Evolutionary conservation across 2,797 vertebrate species (phyloP), one percentile per base, ranked within the genome.

Genomic region (Peromyscus aztecus): DNA sequence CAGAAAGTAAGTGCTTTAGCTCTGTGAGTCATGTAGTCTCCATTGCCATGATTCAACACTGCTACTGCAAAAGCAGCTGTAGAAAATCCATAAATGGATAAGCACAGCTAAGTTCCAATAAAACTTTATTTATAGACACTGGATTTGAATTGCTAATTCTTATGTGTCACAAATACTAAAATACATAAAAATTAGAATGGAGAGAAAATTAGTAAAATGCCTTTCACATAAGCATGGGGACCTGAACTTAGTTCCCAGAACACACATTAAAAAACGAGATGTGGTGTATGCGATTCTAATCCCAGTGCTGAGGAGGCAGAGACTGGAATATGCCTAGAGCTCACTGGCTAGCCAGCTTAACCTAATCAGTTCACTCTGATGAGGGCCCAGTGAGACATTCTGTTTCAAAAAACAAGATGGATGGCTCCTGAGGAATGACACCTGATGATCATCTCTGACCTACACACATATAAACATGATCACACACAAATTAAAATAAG

Each of bases 121-220:
- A 94, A 91, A 80, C 55, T 49, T 93, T 94, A 93, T 67, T 90
- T 93, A 76, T 19, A 6, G 77, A 90, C 23, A 96, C 61, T 89
- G 65, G 83, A 52, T 83, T 87, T 93, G 75, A 94, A 90, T 85
- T 82, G 86, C 21, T 75, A 86, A 81, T 80, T 92, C 86, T 91
- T 57, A 55, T 27, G 27, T 88, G 11, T 84, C 69, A 96, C 29
- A 78, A 89, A 57, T 52, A 90, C 46, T 90, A 31, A 73, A 96
- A 94, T 85, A 63, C n/a, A 2, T 89, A 59, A 96, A 86, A 71
- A 93, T 40, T 23, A 37, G 27, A 37, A 40, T 31, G 52, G 27
- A 14, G 24, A 73, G 37, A 40, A 71, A 88, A 43, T 59, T 29
- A 37, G 46, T 61, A 73, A 57, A 29, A n/a, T 21, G 34, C n/a